Conservation (phyloP, 2,113 vertebrate species). For the Strigops habroptila region DNA sequence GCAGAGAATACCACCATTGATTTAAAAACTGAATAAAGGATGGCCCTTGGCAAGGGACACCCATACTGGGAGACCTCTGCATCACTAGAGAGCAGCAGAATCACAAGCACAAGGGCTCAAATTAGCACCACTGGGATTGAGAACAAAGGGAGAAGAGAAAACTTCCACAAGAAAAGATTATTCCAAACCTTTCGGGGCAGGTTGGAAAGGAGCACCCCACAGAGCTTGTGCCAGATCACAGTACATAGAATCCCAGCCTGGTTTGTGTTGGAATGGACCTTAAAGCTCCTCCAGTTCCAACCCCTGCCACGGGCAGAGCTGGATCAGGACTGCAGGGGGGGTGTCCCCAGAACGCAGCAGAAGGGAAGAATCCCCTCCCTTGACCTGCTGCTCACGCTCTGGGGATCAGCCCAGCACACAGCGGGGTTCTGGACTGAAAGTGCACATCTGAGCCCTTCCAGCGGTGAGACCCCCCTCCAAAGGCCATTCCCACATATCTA, state of each 20-base stretch:
- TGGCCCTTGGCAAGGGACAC: rapidly evolving
- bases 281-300: too few relatives aligned
- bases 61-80: rapidly evolving
- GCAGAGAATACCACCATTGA: not conserved
- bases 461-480: not conserved
- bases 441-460: not conserved
- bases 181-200: not conserved
- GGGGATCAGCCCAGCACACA: not conserved
- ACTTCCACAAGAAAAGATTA: too few relatives aligned
- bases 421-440: not conserved
- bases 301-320: too few relatives aligned
- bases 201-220: not conserved
- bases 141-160: not conserved
- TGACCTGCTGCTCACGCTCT: not conserved
- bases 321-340: not conserved
- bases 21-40: not conserved
- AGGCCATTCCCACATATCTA: not conserved
- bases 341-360: not conserved
- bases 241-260: not conserved
- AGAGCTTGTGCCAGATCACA: rapidly evolving
- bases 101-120: rapidly evolving
- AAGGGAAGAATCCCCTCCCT: not conserved
- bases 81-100: not conserved
- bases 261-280: too few relatives aligned
- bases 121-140: rapidly evolving